Evolutionary conservation across 2,888 invertebrate species (phyloP).

Genomic region (Noctua janthina): DNA sequence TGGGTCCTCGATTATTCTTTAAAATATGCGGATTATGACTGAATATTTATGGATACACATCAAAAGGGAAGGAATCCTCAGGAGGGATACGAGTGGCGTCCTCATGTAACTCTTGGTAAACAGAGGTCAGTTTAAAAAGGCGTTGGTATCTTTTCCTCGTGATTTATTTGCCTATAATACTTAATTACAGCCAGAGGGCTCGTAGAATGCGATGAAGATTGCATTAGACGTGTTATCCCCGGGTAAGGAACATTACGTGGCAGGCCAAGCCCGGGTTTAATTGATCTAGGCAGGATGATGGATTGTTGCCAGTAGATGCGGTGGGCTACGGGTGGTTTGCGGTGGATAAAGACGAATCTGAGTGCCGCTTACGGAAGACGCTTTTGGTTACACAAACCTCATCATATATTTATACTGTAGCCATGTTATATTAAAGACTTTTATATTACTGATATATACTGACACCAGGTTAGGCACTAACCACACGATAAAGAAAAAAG

Average conservation of each 20-base stretch:
- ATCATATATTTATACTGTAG: constrained; percentile 9
- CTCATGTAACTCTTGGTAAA: constrained; percentile 10
- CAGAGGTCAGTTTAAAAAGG: constrained; percentile 23
- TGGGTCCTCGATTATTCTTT: constrained; percentile 18
- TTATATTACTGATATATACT: not conserved
- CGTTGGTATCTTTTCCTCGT: constrained; percentile 15
- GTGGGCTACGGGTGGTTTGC: constrained; percentile 68
- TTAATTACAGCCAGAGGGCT: constrained; percentile 50
- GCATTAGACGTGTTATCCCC: constrained; percentile 70
- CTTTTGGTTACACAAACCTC: constrained; percentile 62
- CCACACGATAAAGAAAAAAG: too few relatives aligned
- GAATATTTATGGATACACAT: constrained; percentile 31
- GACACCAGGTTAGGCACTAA: too few relatives aligned
- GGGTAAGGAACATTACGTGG: constrained; percentile 71
- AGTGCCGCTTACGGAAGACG: constrained; percentile 72
- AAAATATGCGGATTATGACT: constrained; percentile 36
- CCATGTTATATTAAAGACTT: constrained; percentile 3
- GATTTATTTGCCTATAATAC: constrained; percentile 49
- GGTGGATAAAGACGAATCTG: constrained; percentile 77
- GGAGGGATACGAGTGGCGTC: constrained; percentile 11
- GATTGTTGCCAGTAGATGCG: constrained; percentile 74
- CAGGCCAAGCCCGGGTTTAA: constrained; percentile 76
- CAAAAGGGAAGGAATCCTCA: constrained; percentile 25
- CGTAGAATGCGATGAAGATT: constrained; percentile 62
- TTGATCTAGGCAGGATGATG: constrained; percentile 83